phyloP scores from a whole-genome alignment of 2,888 invertebrate genomes.

The Trachelus iudaicus region DNA sequence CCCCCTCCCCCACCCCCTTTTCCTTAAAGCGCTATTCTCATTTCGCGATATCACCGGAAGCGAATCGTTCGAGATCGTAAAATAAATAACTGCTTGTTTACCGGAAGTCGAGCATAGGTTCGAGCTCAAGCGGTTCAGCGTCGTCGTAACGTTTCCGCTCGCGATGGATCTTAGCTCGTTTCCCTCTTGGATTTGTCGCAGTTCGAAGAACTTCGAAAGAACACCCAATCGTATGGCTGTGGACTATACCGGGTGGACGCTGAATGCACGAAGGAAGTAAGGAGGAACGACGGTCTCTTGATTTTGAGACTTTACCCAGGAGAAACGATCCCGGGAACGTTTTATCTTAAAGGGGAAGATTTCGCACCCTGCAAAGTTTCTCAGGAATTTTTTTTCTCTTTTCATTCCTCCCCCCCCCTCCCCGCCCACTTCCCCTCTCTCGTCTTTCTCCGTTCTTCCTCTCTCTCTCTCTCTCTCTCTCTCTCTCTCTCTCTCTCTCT shows the following conservation, averaged over 20 bases:
- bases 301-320: constrained; percentile 44
- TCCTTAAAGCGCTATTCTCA: not conserved
- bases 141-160: not conserved
- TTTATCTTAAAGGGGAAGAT: constrained; percentile 62
- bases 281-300: constrained; percentile 25
- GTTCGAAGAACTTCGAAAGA: not conserved
- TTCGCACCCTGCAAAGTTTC: constrained; percentile 53
- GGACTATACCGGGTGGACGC: not conserved
- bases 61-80: not conserved
- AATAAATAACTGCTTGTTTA: not conserved
- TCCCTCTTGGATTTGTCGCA: not conserved
- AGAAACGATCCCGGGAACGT: constrained; percentile 17
- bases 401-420: no score
- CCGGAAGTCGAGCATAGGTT: not conserved
- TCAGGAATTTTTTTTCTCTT: constrained; percentile 11
- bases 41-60: not conserved
- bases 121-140: not conserved
- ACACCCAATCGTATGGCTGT: not conserved
- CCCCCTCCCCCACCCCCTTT: fast-evolving
- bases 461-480: constrained; percentile 13
- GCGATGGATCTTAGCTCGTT: not conserved
- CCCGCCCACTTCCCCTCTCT: constrained; percentile 23
- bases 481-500: constrained; percentile 16
- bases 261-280: not conserved
- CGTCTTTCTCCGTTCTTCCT: constrained; percentile 18